phyloP scores from a whole-genome alignment of 2,797 vertebrate genomes.

The Capromys pilorides region DNA sequence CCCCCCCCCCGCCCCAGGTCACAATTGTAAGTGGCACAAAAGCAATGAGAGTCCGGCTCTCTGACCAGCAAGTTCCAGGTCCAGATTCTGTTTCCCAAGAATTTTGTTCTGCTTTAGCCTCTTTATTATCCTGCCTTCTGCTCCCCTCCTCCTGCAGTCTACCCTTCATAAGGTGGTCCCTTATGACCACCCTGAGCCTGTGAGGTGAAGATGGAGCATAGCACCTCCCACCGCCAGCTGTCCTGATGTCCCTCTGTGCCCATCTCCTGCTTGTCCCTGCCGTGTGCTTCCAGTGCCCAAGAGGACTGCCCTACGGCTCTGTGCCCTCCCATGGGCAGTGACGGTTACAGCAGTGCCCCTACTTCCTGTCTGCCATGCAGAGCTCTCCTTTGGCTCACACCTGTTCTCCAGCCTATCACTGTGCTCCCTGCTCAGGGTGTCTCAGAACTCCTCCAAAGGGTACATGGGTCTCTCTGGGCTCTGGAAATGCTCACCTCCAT shows the following conservation, averaged over 20 bases:
- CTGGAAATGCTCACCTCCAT: background rate
- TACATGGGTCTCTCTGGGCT: background rate
- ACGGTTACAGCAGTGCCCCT: background rate
- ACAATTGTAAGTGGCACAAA: background rate
- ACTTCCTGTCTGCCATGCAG: background rate
- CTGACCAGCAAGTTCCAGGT: too few species aligned
- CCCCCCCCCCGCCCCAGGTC: too few species aligned
- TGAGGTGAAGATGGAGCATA: background rate
- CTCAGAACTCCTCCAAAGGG: background rate
- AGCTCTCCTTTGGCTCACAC: background rate
- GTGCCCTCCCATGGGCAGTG: background rate
- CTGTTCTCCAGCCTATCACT: background rate
- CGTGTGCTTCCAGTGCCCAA: too few species aligned
- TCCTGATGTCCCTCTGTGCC: background rate
- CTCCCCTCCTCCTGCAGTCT: background rate
- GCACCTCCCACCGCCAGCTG: background rate
- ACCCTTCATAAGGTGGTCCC: too few species aligned
- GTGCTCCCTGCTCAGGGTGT: background rate
- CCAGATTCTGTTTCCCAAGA: background rate
- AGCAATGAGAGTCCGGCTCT: background rate
- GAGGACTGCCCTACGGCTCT: background rate
- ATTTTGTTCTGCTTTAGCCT: accelerated
- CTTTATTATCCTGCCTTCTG: background rate
- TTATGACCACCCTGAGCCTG: background rate
- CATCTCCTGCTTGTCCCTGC: background rate